Conservation (phyloP, 1,140 invertebrate genomes). For the Phortica variegata region DNA sequence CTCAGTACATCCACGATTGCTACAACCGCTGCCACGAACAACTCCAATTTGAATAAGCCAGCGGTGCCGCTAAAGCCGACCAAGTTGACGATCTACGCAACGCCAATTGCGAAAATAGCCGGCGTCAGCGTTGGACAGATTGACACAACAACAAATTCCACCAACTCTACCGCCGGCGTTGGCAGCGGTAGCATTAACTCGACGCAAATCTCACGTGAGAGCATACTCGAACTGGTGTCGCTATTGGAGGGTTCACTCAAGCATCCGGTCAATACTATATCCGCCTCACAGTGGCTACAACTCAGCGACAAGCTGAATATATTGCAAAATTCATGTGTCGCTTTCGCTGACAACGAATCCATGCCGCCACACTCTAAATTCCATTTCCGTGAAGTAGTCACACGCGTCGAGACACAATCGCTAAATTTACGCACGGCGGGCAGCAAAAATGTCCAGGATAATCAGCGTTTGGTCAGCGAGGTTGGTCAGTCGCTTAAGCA, state of each 20-base stretch:
- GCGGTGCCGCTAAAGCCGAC: conserved; percentile 64
- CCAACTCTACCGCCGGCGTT: conserved; percentile 11
- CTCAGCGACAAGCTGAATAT: conserved; percentile 80
- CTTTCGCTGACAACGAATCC: conserved; percentile 67
- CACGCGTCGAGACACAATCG: conserved; percentile 77
- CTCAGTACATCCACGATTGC: conserved; percentile 39
- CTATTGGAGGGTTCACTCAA: conserved; percentile 68
- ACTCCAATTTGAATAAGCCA: conserved; percentile 50
- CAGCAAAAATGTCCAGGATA: conserved; percentile 69
- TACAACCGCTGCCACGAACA: conserved; percentile 4
- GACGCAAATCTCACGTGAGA: conserved; percentile 62
- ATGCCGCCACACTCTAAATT: conserved; percentile 85
- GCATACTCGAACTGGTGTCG: conserved; percentile 69
- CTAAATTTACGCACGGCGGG: conserved; percentile 73
- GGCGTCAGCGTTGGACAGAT: conserved; percentile 38
- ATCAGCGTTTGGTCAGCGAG: conserved; percentile 69
- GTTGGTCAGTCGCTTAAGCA: conserved; percentile 80
- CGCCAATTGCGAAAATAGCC: conserved; percentile 59
- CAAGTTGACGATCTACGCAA: conserved; percentile 63
- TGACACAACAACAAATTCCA: conserved; percentile 27
- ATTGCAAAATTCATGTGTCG: conserved; percentile 74
- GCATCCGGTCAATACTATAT: conserved; percentile 63
- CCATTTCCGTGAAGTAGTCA: conserved; percentile 83
- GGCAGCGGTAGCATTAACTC: conserved; percentile 30
- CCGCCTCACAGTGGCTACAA: conserved; percentile 74